These are phyloP conservation scores for Platysternon megacephalum DNA, from an alignment of 2,113 vertebrate genomes.

Conservation along the genomic window DNA sequence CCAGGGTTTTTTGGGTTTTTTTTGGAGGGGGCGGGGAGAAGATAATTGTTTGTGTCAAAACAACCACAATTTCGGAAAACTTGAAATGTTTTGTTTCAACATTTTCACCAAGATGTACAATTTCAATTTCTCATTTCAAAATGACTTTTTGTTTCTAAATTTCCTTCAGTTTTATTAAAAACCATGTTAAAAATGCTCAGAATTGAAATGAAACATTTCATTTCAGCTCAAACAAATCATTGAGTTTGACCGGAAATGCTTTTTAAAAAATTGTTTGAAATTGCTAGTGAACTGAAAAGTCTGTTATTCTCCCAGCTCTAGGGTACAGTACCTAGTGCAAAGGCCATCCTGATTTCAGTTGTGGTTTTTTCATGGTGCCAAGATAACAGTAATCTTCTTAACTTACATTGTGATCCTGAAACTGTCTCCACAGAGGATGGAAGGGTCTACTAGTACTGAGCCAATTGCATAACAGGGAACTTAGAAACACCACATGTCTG, in stretches of 20 bases:
- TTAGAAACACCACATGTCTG: not conserved
- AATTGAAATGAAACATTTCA: not conserved
- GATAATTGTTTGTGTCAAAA: not conserved
- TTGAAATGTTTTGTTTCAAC: not conserved
- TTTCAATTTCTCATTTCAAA: not conserved
- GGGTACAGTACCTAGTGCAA: not conserved
- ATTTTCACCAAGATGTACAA: not conserved
- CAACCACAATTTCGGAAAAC: not conserved
- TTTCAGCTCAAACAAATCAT: not conserved
- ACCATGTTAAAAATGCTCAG: not conserved
- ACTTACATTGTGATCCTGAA: not conserved
- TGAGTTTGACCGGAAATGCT: not conserved
- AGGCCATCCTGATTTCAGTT: not conserved
- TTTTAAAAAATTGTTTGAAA: not conserved
- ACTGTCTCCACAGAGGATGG: not conserved
- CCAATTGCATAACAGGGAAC: not conserved
- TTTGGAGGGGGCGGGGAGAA: too few relatives aligned
- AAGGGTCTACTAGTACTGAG: not conserved
- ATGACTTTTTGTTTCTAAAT: not conserved
- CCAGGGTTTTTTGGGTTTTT: too few relatives aligned
- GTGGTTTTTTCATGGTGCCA: not conserved
- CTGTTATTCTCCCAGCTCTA: fast-evolving
- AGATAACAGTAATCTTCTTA: not conserved
- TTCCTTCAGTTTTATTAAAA: not conserved
- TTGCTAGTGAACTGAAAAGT: not conserved